Conservation (phyloP, 2,888 invertebrate genomes). For the Nymphalis polychloros region DNA sequence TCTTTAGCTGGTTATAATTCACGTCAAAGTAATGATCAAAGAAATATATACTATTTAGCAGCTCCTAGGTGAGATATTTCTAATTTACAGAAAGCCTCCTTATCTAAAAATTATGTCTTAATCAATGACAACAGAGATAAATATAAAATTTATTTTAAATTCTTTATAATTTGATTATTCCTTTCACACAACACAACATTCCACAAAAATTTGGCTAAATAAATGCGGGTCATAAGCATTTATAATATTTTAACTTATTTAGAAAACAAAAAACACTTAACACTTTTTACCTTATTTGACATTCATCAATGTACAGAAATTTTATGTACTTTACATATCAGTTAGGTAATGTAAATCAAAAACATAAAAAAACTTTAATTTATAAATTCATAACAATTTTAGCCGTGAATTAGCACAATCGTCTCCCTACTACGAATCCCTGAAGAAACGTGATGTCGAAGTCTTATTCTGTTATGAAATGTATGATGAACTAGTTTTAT, state of each 20-base stretch:
- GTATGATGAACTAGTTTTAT: constrained; percentile 97
- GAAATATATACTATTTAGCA: constrained; percentile 94
- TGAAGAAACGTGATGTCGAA: constrained; percentile 93
- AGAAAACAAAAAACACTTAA: too few species aligned
- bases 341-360: too few species aligned
- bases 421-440: constrained; percentile 96
- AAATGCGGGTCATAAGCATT: too few species aligned
- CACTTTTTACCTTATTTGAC: too few species aligned
- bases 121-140: neutral
- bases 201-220: too few species aligned
- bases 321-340: too few species aligned
- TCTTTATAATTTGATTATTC: too few species aligned
- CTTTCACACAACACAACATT: too few species aligned
- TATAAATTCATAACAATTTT: constrained; percentile 40
- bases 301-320: too few species aligned
- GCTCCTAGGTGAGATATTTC: constrained; percentile 88
- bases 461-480: constrained; percentile 98
- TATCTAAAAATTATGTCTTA: neutral
- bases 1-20: constrained; percentile 91
- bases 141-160: too few species aligned
- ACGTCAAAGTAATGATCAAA: constrained; percentile 89
- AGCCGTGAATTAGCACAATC: constrained; percentile 95
- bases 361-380: neutral
- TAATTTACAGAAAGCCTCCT: neutral
- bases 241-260: too few species aligned